Conservation (phyloP, 2,888 invertebrate species). For the Pachycephus smyrnensis region DNA sequence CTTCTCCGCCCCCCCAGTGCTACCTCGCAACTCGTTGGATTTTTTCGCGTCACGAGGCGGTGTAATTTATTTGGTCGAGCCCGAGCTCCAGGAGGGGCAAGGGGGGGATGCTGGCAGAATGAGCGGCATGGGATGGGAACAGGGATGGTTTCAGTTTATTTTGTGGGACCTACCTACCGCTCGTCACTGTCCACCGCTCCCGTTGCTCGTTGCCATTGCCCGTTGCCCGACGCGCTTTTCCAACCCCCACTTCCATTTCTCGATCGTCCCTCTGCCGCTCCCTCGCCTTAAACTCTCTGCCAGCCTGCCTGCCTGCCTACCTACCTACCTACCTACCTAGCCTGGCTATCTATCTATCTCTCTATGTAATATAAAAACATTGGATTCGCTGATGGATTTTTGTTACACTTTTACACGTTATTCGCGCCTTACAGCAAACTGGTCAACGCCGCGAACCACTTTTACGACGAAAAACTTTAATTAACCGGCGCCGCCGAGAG, state of each 20-base stretch:
- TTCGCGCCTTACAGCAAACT: background rate
- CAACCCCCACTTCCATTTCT: background rate
- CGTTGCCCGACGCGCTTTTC: background rate
- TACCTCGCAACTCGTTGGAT: slow-evolving; percentile 56
- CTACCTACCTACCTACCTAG: too few species aligned
- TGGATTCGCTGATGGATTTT: slow-evolving; percentile 11
- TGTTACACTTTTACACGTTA: slow-evolving; percentile 6
- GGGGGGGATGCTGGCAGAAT: slow-evolving; percentile 20
- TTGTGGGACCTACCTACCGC: slow-evolving; percentile 59
- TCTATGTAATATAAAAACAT: slow-evolving; percentile 12
- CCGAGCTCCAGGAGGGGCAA: background rate
- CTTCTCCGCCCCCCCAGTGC: slow-evolving; percentile 20
- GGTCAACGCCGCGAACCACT: slow-evolving; percentile 3
- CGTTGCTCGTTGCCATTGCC: background rate
- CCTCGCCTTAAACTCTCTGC: background rate
- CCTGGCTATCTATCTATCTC: background rate
- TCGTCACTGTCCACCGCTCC: slow-evolving; percentile 59
- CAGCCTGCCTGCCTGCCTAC: background rate
- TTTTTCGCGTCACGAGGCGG: slow-evolving; percentile 66
- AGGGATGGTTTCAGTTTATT: slow-evolving; percentile 61
- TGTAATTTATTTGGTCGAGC: slow-evolving; percentile 64
- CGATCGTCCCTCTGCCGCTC: background rate
- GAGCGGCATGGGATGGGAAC: slow-evolving; percentile 28
- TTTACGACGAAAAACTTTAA: background rate
- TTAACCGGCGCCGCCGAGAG: too few species aligned